Base-by-base conservation (phyloP, 2,113 vertebrate genomes). In the Gnathonemus echidnorhynchus region DNA sequence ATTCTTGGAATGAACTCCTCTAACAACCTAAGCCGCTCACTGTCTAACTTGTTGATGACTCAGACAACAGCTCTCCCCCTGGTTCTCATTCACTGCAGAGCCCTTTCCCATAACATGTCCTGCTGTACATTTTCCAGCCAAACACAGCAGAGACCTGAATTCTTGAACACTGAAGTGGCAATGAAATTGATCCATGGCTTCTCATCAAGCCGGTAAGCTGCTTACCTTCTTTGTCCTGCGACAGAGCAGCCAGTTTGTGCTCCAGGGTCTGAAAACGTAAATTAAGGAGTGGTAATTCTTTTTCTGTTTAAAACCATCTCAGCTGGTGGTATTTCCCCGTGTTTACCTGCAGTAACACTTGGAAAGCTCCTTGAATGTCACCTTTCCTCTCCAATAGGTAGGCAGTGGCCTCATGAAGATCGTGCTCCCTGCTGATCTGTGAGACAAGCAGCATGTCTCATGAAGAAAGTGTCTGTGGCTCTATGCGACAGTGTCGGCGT, bases 331-430 rank as follows among this genome's bases (percentile, higher is more conserved):
- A 46, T 24, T 85, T 46, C 21, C 42, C 83, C 0, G 5, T 46
- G 19, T 11, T 89, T 94, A 99, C 98, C 97, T 97, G 95, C 7
- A 99, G 95, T 95, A 98, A 95, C 89, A 98, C 96, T 93, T 94
- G 91, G 91, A 99, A 99, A 42, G 98, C 97, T 92, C 97, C 97
- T 0, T 96, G 96, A 83, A 97, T 92, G 88, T 99, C 97, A 77
- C 98, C 98, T 91, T 98, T 99, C 93, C 96, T 97, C 95, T 99
- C 98, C 93, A 99, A 94, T 21, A 99, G 93, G 92, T 96, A 98
- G 0, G 98, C 97, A 45, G 96, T 97, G 21, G 97, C 97, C 91
- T 98, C 97, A 53, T 95, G 96, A 49, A 97, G 96, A 21, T 95
- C 93, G 92, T 98, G 93, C 91, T 96, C 97, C 90, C 97, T 93